phyloP scores from a whole-genome alignment of 2,888 invertebrate species.

The Cremastinae sp. region DNA sequence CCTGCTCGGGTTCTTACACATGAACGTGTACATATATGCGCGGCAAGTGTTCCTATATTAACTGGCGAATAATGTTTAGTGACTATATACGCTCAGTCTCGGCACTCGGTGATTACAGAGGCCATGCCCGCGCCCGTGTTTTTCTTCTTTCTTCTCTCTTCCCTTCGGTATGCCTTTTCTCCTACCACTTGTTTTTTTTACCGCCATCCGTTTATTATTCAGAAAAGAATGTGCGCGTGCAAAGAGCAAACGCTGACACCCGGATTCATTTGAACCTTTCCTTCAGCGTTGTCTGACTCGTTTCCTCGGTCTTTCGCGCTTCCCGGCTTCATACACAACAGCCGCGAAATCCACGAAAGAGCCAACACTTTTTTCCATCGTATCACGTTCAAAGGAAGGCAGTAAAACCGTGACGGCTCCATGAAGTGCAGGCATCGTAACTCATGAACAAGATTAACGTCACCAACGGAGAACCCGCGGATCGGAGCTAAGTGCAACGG shows the following conservation, averaged over 20 bases:
- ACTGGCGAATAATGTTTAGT: constrained; percentile 43
- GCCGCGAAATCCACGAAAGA: neutral
- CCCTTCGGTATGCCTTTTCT: neutral
- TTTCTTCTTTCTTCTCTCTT: constrained; percentile 13
- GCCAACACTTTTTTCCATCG: constrained; percentile 38
- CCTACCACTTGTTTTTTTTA: neutral
- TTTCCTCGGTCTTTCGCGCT: constrained; percentile 27
- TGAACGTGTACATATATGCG: constrained; percentile 7
- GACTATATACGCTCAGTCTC: constrained; percentile 41
- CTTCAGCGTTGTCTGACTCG: constrained; percentile 33
- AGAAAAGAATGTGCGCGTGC: constrained; percentile 32
- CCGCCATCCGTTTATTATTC: constrained; percentile 43
- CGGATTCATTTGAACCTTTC: constrained; percentile 49
- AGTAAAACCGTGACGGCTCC: constrained; percentile 62
- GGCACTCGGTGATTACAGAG: constrained; percentile 55
- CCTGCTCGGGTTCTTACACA: constrained; percentile 22
- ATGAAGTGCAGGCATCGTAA: constrained; percentile 67
- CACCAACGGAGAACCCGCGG: constrained; percentile 59
- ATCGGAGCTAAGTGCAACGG: constrained; percentile 34
- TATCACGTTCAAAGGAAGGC: constrained; percentile 54
- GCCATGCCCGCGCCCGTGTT: constrained; percentile 26
- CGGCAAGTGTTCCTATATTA: constrained; percentile 22
- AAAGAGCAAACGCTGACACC: constrained; percentile 26
- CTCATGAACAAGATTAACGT: constrained; percentile 75
- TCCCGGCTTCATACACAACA: neutral